Conservation (phyloP, 2,888 invertebrate genomes). For the Aphidoletes aphidimyza region DNA sequence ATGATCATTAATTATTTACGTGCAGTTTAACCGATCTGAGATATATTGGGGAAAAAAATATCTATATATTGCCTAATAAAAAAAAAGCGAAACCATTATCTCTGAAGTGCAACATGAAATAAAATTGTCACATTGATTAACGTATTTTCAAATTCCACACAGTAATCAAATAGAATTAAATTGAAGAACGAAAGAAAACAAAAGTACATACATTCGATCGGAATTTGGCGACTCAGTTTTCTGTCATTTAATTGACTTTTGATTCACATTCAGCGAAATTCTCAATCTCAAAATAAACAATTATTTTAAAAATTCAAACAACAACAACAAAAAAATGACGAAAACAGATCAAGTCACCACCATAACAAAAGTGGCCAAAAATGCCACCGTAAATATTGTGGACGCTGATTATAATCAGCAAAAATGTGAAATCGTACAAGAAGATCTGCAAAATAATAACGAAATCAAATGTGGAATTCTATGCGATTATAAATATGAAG, state of each 20-base stretch:
- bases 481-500: constrained; percentile 44
- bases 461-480: constrained; percentile 47
- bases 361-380: constrained; percentile 24
- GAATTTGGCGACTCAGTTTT: too few species aligned
- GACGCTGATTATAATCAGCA: constrained; percentile 50
- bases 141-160: too few species aligned
- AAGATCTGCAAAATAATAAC: constrained; percentile 52
- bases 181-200: too few species aligned
- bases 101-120: not conserved
- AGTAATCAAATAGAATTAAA: not conserved
- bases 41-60: not conserved
- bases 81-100: not conserved
- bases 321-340: constrained; percentile 18
- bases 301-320: not conserved
- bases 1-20: not conserved
- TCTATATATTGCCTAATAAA: not conserved
- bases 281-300: too few species aligned
- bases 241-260: too few species aligned
- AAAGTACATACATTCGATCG: too few species aligned
- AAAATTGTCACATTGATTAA: too few species aligned
- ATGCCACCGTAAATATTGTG: constrained; percentile 43
- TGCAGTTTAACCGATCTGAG: too few species aligned
- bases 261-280: too few species aligned
- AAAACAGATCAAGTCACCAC: constrained; percentile 49
- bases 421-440: constrained; percentile 52